These are phyloP conservation scores for Prionailurus viverrinus DNA, from an alignment of 2,113 vertebrate species.

Conservation along the genomic window DNA sequence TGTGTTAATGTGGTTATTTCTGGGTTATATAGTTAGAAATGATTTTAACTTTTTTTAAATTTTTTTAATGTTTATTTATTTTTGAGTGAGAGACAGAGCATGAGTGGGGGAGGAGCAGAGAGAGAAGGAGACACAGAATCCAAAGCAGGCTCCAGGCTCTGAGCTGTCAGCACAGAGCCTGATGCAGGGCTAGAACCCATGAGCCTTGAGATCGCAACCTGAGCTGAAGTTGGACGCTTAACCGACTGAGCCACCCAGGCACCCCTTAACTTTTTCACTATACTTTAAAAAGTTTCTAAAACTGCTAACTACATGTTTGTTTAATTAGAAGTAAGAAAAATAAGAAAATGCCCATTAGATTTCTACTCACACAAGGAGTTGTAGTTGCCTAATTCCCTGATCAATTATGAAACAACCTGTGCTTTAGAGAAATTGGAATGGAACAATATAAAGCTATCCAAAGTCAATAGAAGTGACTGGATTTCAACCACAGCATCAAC, in stretches of 20 bases:
- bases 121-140: no score
- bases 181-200: no score
- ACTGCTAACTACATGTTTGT: neutral
- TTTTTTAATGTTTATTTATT: no score
- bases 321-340: slow-evolving; percentile 5
- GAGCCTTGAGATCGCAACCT: no score
- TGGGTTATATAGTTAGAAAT: neutral
- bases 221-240: no score
- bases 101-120: no score
- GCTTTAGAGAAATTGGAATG: slow-evolving; percentile 24
- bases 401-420: slow-evolving; percentile 41
- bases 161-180: no score
- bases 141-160: no score
- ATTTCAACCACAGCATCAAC: slow-evolving; percentile 31
- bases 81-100: no score
- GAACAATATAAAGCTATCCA: slow-evolving; percentile 25
- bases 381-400: neutral
- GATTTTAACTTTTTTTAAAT: neutral
- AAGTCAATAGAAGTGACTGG: slow-evolving; percentile 24
- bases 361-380: neutral
- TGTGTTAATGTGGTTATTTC: neutral
- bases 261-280: neutral
- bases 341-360: neutral
- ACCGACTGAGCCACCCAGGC: no score
- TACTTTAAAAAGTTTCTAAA: neutral